Evolutionary conservation across 1,140 invertebrate genomes (phyloP).

Genomic region (Parasteatoda tepidariorum): DNA sequence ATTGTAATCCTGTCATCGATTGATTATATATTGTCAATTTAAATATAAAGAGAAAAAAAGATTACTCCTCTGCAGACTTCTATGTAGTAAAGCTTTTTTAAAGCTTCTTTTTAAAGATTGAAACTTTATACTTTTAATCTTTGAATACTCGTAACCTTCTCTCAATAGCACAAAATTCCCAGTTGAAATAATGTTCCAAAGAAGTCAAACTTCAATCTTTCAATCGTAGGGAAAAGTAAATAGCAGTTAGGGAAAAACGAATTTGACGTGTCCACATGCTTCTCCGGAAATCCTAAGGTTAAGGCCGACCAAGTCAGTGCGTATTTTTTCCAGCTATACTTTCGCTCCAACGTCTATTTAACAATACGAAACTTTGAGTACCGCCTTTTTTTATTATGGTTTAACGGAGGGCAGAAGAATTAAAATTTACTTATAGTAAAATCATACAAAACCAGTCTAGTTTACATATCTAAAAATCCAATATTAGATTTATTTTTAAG

Average conservation of each 20-base stretch:
- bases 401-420: not conserved
- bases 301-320: conserved; percentile 35
- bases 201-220: not conserved
- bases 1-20: too few relatives aligned
- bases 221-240: conserved; percentile 14
- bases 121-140: too few relatives aligned
- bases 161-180: not conserved
- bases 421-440: too few relatives aligned
- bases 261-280: conserved; percentile 53
- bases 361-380: conserved; percentile 46
- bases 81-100: too few relatives aligned
- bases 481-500: too few relatives aligned
- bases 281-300: conserved; percentile 22
- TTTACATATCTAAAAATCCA: too few relatives aligned
- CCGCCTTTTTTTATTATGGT: conserved; percentile 19
- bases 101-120: too few relatives aligned
- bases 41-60: too few relatives aligned
- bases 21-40: too few relatives aligned
- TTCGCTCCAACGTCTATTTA: conserved; percentile 25
- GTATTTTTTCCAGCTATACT: conserved; percentile 28
- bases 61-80: too few relatives aligned
- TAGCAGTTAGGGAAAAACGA: conserved; percentile 42
- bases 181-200: not conserved
- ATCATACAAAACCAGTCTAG: too few relatives aligned
- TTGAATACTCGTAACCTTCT: too few relatives aligned